A percentile compares a stretch with the other conserved stretches of the same genome.
Evolutionary conservation across 2,888 invertebrate species (phyloP).

Genomic region (Apeira syringaria): DNA sequence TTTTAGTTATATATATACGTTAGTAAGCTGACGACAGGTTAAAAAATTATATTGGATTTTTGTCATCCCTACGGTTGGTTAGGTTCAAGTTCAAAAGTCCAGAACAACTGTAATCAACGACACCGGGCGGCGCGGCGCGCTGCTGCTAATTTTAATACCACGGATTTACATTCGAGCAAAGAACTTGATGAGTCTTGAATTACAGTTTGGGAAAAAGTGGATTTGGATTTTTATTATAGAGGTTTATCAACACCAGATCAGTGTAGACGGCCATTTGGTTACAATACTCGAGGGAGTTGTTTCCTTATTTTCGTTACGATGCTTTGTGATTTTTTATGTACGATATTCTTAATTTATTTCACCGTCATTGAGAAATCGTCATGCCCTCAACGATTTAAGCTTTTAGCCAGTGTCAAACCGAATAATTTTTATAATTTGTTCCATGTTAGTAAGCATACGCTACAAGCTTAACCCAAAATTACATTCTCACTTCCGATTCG

Average conservation of each 20-base stretch:
- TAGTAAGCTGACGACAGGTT: too few relatives aligned
- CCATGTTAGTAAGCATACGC: too few relatives aligned
- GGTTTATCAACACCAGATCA: conserved; percentile 13
- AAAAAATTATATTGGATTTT: background rate
- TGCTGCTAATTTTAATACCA: conserved; percentile 24
- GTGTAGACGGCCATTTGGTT: conserved; percentile 10
- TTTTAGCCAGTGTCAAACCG: too few relatives aligned
- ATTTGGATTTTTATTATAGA: conserved; percentile 15
- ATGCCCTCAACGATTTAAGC: too few relatives aligned
- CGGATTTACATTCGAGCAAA: conserved; percentile 22
- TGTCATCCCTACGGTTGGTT: conserved; percentile 7
- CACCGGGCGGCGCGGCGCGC: too few relatives aligned
- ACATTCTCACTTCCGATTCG: too few relatives aligned
- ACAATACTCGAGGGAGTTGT: conserved; percentile 10
- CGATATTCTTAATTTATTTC: too few relatives aligned
- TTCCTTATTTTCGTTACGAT: conserved; percentile 3
- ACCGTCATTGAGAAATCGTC: too few relatives aligned
- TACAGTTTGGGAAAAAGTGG: conserved; percentile 7
- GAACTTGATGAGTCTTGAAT: conserved; percentile 21
- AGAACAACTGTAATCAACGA: conserved; percentile 24
- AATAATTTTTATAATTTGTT: too few relatives aligned
- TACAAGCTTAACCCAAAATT: too few relatives aligned
- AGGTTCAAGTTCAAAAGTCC: conserved; percentile 8
- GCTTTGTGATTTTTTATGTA: background rate
- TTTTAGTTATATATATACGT: too few relatives aligned